Percentiles rank a stretch among this genome's conserved stretches.
These are phyloP conservation scores for Hydriomena furcata DNA, from an alignment of 2,888 invertebrate genomes.

Conservation along the genomic window DNA sequence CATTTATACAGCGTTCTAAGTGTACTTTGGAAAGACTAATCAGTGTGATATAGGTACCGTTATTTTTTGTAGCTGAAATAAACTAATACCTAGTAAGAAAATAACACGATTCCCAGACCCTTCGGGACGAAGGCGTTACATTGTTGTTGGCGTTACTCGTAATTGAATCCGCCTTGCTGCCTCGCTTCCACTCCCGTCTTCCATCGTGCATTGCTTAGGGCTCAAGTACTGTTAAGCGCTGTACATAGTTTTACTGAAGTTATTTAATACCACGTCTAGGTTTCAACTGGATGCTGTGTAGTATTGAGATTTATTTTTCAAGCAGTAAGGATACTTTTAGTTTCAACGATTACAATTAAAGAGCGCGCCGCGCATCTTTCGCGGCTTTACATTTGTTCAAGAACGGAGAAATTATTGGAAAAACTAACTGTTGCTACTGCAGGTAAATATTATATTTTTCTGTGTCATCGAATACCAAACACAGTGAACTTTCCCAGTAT, in stretches of 20 bases:
- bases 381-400: no score
- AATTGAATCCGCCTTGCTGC: slow-evolving; percentile 1
- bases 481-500: slow-evolving; percentile 31
- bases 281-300: no score
- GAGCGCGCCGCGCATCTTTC: no score
- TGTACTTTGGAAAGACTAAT: background rate
- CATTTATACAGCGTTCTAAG: no score
- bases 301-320: no score
- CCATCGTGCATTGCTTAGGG: background rate
- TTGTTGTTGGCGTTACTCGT: background rate
- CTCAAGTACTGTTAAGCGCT: background rate
- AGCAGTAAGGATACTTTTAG: no score
- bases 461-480: background rate
- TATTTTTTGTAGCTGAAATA: background rate
- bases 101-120: slow-evolving; percentile 1
- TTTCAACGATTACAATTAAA: no score
- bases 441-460: slow-evolving; percentile 2
- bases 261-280: no score
- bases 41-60: no score
- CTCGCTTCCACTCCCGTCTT: background rate
- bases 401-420: no score
- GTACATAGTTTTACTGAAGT: background rate
- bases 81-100: background rate
- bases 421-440: background rate
- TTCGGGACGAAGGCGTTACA: background rate